These are phyloP conservation scores for Gnatocerus cornutus DNA, from an alignment of 2,888 invertebrate genomes.

Conservation along the genomic window DNA sequence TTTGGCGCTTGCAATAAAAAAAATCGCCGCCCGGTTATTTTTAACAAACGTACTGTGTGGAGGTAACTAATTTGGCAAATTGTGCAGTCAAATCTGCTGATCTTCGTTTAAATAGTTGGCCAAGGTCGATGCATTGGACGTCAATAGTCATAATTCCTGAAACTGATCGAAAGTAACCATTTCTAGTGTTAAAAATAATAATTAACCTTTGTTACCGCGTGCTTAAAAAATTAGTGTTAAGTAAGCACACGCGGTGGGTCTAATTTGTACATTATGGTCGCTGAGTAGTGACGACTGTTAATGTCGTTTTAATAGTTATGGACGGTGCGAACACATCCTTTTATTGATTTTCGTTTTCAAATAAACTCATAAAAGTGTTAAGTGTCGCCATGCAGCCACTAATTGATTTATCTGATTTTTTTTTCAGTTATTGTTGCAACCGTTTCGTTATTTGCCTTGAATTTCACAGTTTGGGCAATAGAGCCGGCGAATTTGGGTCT, in stretches of 20 bases:
- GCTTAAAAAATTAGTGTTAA: conserved; percentile 1
- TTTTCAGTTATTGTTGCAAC: too few relatives aligned
- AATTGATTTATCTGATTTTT: conserved; percentile 19
- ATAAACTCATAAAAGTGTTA: conserved; percentile 29
- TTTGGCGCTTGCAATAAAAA: conserved; percentile 3
- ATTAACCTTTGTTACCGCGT: conserved; percentile 11
- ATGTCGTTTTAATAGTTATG: conserved; percentile 3
- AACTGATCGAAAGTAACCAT: neutral
- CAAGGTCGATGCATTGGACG: conserved; percentile 8
- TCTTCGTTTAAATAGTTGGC: neutral
- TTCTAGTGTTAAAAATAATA: neutral
- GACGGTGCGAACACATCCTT: conserved; percentile 12
- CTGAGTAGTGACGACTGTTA: conserved; percentile 2
- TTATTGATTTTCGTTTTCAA: conserved; percentile 20
- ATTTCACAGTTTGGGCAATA: too few relatives aligned
- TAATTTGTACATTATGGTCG: too few relatives aligned
- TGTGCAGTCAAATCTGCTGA: neutral
- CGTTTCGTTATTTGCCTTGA: too few relatives aligned
- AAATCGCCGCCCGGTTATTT: conserved; percentile 1
- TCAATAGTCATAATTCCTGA: conserved; percentile 6
- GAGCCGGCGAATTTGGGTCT: too few relatives aligned
- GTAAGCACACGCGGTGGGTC: too few relatives aligned
- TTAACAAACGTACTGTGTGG: neutral
- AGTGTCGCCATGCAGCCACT: conserved; percentile 5
- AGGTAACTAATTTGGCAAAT: conserved; percentile 24